A percentile compares a stretch with the other conserved stretches of the same genome.
phyloP scores from a whole-genome alignment of 2,797 vertebrate species.

The Allobates femoralis region DNA sequence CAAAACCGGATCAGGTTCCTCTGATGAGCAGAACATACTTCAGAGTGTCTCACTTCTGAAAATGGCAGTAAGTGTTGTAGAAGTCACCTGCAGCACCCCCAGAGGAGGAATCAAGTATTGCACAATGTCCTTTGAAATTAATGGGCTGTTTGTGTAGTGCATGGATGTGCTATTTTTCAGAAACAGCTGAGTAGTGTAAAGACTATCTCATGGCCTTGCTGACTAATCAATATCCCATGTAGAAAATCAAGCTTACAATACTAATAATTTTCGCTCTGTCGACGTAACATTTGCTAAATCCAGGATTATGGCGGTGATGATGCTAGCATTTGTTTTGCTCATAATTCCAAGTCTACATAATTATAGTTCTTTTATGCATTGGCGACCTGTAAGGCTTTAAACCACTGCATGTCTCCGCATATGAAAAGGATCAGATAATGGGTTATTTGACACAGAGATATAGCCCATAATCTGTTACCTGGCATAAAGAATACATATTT shows the following conservation, averaged over 20 bases:
- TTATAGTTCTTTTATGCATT: slow-evolving; percentile 20
- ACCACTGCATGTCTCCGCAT: slow-evolving; percentile 29
- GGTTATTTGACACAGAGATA: slow-evolving; percentile 42
- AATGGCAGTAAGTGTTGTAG: not conserved
- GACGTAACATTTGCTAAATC: not conserved
- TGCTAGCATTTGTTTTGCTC: not conserved
- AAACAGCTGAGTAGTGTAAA: not conserved
- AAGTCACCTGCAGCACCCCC: not conserved
- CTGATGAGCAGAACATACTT: not conserved
- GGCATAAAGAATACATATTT: slow-evolving; percentile 46
- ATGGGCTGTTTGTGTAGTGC: not conserved
- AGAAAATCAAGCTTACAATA: not conserved
- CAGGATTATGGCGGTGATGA: not conserved
- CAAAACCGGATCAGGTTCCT: too few species aligned
- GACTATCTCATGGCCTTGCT: not conserved
- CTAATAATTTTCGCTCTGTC: not conserved
- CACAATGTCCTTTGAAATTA: not conserved
- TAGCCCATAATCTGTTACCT: slow-evolving; percentile 48
- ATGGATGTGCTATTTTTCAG: not conserved
- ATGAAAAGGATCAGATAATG: slow-evolving; percentile 48
- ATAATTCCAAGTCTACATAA: slow-evolving; percentile 19
- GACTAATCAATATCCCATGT: not conserved
- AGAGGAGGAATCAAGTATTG: not conserved
- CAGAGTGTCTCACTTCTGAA: not conserved
- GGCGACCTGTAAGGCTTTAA: slow-evolving; percentile 2